These are phyloP conservation scores for Oligia latruncula DNA, from an alignment of 2,888 invertebrate species.

Conservation along the genomic window DNA sequence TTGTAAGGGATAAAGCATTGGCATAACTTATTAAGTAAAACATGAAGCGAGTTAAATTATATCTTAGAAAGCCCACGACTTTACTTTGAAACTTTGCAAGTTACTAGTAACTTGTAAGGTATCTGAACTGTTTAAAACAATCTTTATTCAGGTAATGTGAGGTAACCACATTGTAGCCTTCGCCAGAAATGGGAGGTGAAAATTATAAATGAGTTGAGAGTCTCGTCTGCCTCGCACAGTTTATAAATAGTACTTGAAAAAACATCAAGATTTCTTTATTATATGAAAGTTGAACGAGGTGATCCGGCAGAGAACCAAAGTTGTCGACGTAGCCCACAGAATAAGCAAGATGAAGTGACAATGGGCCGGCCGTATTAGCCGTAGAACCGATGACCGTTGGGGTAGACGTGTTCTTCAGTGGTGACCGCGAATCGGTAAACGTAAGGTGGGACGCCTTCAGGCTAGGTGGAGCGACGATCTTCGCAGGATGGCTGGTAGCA, in stretches of 20 bases:
- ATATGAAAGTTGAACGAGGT: too few relatives aligned
- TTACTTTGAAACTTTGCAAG: neutral
- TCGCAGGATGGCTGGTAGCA: too few relatives aligned
- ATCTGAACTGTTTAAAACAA: neutral
- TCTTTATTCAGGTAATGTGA: neutral
- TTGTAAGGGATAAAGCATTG: neutral
- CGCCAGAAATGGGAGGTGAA: neutral
- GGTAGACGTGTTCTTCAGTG: too few relatives aligned
- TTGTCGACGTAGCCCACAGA: too few relatives aligned
- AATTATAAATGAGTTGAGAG: neutral
- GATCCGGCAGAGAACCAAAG: too few relatives aligned
- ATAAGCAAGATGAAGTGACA: too few relatives aligned
- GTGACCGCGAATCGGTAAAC: too few relatives aligned
- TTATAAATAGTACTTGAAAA: neutral
- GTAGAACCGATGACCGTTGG: too few relatives aligned
- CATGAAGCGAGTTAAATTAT: conserved; percentile 16
- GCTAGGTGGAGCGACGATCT: too few relatives aligned
- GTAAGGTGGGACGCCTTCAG: too few relatives aligned
- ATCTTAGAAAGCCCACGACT: conserved; percentile 7
- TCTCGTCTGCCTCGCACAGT: neutral
- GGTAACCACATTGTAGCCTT: neutral
- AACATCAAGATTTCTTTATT: too few relatives aligned
- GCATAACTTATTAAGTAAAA: neutral
- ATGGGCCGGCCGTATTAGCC: too few relatives aligned
- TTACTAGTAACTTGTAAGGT: neutral